Evolutionary conservation across 2,113 vertebrate genomes (phyloP).

Genomic region (Cepphus grylle): DNA sequence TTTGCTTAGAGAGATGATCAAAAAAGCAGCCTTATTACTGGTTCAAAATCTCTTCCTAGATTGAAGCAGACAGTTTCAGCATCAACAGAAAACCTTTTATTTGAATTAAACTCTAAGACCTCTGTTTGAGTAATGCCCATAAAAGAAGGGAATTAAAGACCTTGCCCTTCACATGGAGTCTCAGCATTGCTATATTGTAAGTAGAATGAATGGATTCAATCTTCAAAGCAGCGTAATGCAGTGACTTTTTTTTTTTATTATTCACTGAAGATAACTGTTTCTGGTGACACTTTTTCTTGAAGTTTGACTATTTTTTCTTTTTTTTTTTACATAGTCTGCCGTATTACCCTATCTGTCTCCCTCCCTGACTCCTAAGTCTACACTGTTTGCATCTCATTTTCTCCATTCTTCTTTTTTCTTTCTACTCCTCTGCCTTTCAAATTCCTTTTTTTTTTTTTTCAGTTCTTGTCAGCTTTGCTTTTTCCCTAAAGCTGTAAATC

Average conservation of each 20-base stretch:
- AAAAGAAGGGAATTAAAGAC: conserved; percentile 15
- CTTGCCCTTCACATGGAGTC: background rate
- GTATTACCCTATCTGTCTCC: background rate
- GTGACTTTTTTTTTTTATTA: background rate
- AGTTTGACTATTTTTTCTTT: background rate
- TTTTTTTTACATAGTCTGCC: background rate
- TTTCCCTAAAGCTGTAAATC: background rate
- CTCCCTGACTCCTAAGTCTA: background rate
- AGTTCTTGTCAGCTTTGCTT: background rate
- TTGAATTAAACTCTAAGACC: conserved; percentile 1
- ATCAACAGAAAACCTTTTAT: background rate
- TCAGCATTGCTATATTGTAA: background rate
- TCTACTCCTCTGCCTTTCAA: background rate
- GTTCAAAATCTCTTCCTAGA: background rate
- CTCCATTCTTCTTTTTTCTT: background rate
- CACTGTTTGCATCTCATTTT: background rate
- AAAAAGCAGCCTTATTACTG: background rate
- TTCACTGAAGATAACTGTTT: background rate
- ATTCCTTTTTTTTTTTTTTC: background rate
- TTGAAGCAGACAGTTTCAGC: background rate
- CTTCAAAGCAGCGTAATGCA: background rate
- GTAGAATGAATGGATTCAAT: background rate
- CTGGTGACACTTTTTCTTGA: background rate
- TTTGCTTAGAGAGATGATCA: background rate
- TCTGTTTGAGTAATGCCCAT: background rate